These are phyloP conservation scores for Trimorus sp. DNA, from an alignment of 2,888 invertebrate genomes.

Conservation along the genomic window DNA sequence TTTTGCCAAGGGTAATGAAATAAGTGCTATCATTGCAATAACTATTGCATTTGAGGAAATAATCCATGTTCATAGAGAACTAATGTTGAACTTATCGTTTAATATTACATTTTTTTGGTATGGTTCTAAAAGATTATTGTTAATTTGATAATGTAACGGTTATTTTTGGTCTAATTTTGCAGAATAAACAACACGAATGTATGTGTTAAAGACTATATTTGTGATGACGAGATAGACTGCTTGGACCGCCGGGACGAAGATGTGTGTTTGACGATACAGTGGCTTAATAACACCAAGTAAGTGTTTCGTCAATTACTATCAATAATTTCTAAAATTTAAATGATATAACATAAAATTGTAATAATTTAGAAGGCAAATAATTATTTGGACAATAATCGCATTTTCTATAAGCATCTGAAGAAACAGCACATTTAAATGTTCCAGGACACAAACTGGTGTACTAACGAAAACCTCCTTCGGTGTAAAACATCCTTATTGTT, in stretches of 20 bases:
- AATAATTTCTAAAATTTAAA: not conserved
- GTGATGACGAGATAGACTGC: conserved; percentile 89
- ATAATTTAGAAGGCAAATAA: too few relatives aligned
- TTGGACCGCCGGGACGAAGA: conserved; percentile 88
- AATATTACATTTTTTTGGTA: too few relatives aligned
- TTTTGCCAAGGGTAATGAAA: conserved; percentile 21
- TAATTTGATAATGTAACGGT: conserved; percentile 1
- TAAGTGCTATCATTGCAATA: too few relatives aligned
- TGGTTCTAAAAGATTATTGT: not conserved
- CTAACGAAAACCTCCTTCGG: too few relatives aligned
- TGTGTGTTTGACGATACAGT: conserved; percentile 82
- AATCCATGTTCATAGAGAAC: too few relatives aligned
- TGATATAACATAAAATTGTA: not conserved
- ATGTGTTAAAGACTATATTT: conserved; percentile 89
- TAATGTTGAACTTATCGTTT: not conserved
- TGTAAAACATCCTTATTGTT: too few relatives aligned
- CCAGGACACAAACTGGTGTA: too few relatives aligned
- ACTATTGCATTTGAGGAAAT: too few relatives aligned
- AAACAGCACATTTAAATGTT: too few relatives aligned
- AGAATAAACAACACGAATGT: conserved; percentile 20
- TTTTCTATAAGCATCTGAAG: too few relatives aligned
- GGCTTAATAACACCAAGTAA: not conserved
- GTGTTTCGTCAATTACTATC: too few relatives aligned
- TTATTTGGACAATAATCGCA: too few relatives aligned
- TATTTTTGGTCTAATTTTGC: not conserved